A percentile compares a stretch with the other conserved stretches of the same genome.
Conservation (phyloP, 2,113 vertebrate genomes). For the Murina feae region DNA sequence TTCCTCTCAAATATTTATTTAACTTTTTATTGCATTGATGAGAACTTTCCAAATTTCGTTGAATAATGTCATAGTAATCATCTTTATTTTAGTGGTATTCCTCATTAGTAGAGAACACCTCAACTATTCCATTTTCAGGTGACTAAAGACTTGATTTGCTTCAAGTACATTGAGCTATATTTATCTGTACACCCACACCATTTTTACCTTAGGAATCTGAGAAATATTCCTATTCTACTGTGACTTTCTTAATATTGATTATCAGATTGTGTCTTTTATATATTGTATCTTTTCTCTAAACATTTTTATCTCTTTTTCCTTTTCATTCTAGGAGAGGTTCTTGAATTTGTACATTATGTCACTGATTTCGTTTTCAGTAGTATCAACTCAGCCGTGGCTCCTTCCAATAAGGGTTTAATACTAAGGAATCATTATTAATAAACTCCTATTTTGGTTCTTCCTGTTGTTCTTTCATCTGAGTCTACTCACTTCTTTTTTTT, state of each 20-base stretch:
- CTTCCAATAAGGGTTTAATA: background rate
- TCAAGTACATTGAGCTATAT: background rate
- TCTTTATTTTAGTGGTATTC: background rate
- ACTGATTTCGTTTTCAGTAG: background rate
- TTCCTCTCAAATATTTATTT: background rate
- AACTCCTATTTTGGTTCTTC: background rate
- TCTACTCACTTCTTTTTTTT: background rate
- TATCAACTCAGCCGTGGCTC: background rate
- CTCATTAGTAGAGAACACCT: background rate
- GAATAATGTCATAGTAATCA: background rate
- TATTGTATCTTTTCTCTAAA: background rate
- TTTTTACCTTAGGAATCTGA: background rate
- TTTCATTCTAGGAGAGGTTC: background rate
- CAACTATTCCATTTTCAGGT: background rate
- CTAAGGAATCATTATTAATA: background rate
- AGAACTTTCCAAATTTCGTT: background rate
- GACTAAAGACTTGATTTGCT: background rate
- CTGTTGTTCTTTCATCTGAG: background rate
- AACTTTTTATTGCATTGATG: background rate
- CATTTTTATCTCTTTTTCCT: background rate
- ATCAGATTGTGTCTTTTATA: background rate
- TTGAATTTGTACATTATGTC: background rate
- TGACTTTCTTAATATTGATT: background rate
- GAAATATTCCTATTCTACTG: background rate
- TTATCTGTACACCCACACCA: background rate